A percentile compares a stretch with the other conserved stretches of the same genome.
These are phyloP conservation scores for Bufo gargarizans DNA, from an alignment of 2,113 vertebrate genomes.

Conservation along the genomic window DNA sequence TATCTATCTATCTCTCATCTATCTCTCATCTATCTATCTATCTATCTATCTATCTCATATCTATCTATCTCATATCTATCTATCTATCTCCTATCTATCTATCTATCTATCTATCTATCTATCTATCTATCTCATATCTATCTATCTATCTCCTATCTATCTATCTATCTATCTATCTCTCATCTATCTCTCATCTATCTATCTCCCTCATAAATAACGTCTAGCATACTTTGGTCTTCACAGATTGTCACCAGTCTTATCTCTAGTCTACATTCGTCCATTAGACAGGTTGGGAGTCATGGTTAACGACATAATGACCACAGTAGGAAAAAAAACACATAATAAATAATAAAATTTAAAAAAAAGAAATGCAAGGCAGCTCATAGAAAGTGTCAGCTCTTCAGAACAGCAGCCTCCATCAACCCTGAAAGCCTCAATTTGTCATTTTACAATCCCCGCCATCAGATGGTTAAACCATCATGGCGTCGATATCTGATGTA, in stretches of 20 bases:
- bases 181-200: neutral
- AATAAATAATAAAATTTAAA: neutral
- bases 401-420: neutral
- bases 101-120: constrained; percentile 8
- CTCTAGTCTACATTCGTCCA: neutral
- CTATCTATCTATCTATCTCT: constrained; percentile 9
- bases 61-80: no score
- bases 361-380: constrained; percentile 4
- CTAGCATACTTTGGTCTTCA: neutral
- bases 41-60: no score
- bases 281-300: neutral
- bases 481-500: neutral
- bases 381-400: constrained; percentile 34
- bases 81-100: neutral
- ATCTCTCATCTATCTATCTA: neutral
- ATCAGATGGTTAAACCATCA: neutral
- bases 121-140: neutral
- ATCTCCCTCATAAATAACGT: neutral
- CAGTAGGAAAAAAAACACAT: constrained; percentile 8
- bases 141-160: neutral
- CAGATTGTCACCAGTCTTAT: neutral
- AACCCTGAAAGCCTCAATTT: neutral
- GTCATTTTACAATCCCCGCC: neutral
- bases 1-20: neutral
- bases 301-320: neutral